Conservation (phyloP, 2,797 vertebrate species). For the Phataginus tetradactyla region DNA sequence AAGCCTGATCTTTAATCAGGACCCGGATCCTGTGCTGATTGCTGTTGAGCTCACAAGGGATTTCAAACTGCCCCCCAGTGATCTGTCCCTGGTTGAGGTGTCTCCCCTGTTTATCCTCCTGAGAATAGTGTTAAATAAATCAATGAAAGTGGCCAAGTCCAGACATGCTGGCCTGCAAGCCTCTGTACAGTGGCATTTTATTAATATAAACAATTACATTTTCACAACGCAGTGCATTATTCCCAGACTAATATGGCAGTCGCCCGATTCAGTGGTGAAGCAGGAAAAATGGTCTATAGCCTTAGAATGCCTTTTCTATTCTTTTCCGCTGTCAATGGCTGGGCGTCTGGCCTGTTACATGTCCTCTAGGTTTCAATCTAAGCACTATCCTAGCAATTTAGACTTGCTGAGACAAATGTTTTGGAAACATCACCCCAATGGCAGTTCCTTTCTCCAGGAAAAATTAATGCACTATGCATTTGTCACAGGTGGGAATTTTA, state of each 20-base stretch:
- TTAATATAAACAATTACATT: conserved; percentile 57
- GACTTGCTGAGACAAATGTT: conserved; percentile 33
- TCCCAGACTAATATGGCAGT: conserved; percentile 16
- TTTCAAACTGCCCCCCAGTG: background rate
- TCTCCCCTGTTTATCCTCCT: conserved; percentile 1
- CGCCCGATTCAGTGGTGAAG: background rate
- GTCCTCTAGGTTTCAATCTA: background rate
- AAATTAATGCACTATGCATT: conserved; percentile 55
- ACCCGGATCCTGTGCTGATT: conserved; percentile 4
- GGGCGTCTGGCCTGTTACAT: background rate
- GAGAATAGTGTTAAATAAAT: conserved; percentile 52
- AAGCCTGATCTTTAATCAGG: conserved; percentile 1
- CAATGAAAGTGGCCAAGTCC: conserved; percentile 18
- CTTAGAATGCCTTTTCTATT: background rate
- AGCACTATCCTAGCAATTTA: background rate
- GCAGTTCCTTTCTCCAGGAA: background rate
- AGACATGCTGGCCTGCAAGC: background rate
- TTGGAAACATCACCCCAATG: conserved; percentile 32
- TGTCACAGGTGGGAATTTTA: conserved; percentile 67
- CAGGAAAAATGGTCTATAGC: background rate
- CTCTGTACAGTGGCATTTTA: conserved; percentile 51
- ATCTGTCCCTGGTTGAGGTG: background rate
- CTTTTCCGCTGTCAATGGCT: background rate
- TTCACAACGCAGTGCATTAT: conserved; percentile 21
- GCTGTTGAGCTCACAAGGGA: conserved; percentile 28